Evolutionary conservation across 2,888 invertebrate species (phyloP), one percentile per base, ranked within the genome.

Genomic region (Oscheius myriophilus): DNA sequence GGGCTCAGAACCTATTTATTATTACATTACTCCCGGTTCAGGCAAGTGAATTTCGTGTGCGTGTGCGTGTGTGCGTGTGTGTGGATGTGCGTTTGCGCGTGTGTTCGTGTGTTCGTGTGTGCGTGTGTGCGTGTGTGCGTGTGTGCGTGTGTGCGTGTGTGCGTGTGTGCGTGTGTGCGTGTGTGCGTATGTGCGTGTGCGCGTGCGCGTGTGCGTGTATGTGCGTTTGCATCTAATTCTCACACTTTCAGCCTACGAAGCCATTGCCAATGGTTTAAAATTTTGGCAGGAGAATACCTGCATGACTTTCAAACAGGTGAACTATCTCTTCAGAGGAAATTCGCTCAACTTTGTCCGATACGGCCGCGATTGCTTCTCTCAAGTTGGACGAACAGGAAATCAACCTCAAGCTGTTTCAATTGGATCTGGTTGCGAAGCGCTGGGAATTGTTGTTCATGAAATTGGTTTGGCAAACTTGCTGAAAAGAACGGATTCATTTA

Each of bases 391-490:
- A 69, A 85, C 84, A 26, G 72, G 78, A 18, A 58, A n/a, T 3
- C 61, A 67, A 0, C 64, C 75, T 18, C 81, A 82, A 59, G 71
- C 72, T 52, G 70, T 85, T 7, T 83, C 83, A 14, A 85, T 85
- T 67, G 85, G 85, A 12, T 52, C 54, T 25, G 83, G 84, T 9
- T 85, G 85, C 71, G 80, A 80, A n/a, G 71, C 75, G 4, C 69
- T 82, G n/a, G 81, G 79, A 59, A 83, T 79, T 14, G 84, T 85
- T 18, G 73, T 79, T 21, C 86, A 86, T 59, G 85, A 85, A 71
- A 83, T 86, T 51, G 84, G 82, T 81, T 6, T 33, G 9, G 9
- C 33, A 72, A 33, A 9, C 33, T 33, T 33, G 3, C 9, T 33
- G 9, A 3, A 6, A 6, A 9, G 33, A 33, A 33, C 9, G 3